Percentiles rank a stretch among this genome's conserved stretches.
phyloP scores from a whole-genome alignment of 1,140 invertebrate genomes.

The Ectropis grisescens region DNA sequence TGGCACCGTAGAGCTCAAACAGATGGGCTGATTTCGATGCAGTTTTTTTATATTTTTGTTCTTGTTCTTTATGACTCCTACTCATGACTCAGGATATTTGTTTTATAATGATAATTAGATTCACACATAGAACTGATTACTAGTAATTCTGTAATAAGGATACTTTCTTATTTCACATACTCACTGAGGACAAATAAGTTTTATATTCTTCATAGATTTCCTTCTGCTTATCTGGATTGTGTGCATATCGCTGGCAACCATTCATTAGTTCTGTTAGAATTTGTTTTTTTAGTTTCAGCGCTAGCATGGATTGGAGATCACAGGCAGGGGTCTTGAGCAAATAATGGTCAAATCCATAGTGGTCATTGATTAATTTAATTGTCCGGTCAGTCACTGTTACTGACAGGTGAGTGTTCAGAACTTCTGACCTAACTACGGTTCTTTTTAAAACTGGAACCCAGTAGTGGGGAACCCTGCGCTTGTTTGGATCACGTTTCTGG shows the following conservation, averaged over 20 bases:
- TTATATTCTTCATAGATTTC: slow-evolving; percentile 88
- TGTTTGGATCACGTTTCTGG: slow-evolving; percentile 74
- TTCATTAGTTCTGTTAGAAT: slow-evolving; percentile 83
- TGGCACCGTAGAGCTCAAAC: no score
- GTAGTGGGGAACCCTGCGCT: slow-evolving; percentile 80
- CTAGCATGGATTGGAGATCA: slow-evolving; percentile 87
- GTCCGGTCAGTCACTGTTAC: slow-evolving; percentile 86
- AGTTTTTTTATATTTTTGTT: no score
- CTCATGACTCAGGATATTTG: no score
- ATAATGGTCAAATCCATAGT: slow-evolving; percentile 96
- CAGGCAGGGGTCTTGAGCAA: slow-evolving; percentile 91
- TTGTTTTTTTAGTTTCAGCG: slow-evolving; percentile 85
- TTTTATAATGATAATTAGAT: no score
- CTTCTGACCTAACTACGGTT: slow-evolving; percentile 92
- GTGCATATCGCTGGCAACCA: slow-evolving; percentile 80
- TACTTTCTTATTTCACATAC: no score
- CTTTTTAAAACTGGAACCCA: slow-evolving; percentile 88
- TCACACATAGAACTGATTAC: no score
- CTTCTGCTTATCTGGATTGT: slow-evolving; percentile 79
- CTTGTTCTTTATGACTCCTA: no score
- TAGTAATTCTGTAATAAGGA: no score
- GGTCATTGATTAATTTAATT: slow-evolving; percentile 86
- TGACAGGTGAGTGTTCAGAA: slow-evolving; percentile 89
- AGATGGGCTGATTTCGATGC: no score
- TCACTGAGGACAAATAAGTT: slow-evolving; percentile 84